These are phyloP conservation scores for Oophaga pumilio DNA, from an alignment of 2,113 vertebrate species.

Conservation along the genomic window DNA sequence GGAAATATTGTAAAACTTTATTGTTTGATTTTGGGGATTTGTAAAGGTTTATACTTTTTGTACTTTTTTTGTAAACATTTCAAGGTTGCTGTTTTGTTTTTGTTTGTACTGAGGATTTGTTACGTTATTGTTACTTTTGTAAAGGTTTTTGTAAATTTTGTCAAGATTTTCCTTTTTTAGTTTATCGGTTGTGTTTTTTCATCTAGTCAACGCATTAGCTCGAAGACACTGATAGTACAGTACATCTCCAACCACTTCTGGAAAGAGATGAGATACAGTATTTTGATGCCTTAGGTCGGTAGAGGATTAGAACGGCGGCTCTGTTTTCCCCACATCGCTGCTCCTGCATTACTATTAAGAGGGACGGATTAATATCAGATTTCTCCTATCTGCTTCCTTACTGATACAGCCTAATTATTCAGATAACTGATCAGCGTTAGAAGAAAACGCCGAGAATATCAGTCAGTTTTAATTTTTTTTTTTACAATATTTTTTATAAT, in stretches of 20 bases:
- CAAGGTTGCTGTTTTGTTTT: too few relatives aligned
- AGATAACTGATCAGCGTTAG: constrained; percentile 77
- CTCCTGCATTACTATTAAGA: constrained; percentile 70
- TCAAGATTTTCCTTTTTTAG: not conserved
- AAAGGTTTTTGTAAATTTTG: not conserved
- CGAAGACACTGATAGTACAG: constrained; percentile 62
- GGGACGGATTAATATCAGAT: constrained; percentile 79
- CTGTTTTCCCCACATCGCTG: constrained; percentile 67
- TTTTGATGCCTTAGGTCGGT: constrained; percentile 63
- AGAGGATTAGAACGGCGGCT: constrained; percentile 73
- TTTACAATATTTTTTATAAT: constrained; percentile 47
- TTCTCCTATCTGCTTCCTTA: constrained; percentile 75
- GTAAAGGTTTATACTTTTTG: not conserved
- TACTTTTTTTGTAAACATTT: too few relatives aligned
- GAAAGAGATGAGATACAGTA: constrained; percentile 66
- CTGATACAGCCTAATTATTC: constrained; percentile 83
- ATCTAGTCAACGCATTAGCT: constrained; percentile 60
- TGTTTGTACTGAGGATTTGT: too few relatives aligned
- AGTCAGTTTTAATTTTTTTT: constrained; percentile 46
- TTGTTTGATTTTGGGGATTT: not conserved
- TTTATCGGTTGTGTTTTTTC: not conserved
- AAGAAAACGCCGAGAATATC: constrained; percentile 65
- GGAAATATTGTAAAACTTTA: too few relatives aligned
- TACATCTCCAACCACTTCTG: constrained; percentile 65
- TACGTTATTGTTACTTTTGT: not conserved